Percentiles rank a stretch among this genome's conserved stretches.
Evolutionary conservation across 64 coral and sea anemone genomes (phyloP).

Genomic region (Platygyra sinensis): DNA sequence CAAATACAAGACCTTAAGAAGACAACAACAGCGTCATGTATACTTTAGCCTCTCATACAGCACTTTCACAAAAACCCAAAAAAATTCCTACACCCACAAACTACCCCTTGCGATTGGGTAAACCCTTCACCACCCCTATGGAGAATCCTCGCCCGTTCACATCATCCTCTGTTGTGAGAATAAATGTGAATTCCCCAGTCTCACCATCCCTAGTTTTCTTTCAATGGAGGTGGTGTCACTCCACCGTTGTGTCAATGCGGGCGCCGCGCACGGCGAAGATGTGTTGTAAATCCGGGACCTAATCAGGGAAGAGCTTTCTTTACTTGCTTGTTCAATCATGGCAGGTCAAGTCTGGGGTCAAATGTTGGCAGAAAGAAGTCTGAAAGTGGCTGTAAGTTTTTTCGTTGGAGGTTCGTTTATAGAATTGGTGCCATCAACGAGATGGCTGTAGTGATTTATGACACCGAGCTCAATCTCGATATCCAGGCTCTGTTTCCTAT

Average conservation of each 20-base stretch:
- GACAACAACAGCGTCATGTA: not conserved
- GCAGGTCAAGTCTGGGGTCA: conserved; percentile 43
- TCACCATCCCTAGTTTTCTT: conserved; percentile 29
- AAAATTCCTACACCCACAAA: not conserved
- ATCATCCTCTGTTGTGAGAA: not conserved
- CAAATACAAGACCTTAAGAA: not conserved
- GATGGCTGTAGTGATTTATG: not conserved
- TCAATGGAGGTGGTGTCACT: conserved; percentile 74
- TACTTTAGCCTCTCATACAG: not conserved
- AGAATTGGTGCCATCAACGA: not conserved
- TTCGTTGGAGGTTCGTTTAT: conserved; percentile 68
- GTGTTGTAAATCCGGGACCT: conserved; percentile 75
- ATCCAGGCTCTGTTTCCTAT: no score
- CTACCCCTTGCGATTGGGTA: not conserved
- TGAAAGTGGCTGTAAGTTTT: conserved; percentile 69
- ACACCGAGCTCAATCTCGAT: no score
- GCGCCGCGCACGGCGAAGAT: conserved; percentile 65
- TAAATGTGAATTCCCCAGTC: conserved; percentile 27
- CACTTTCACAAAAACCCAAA: not conserved
- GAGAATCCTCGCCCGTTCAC: not conserved
- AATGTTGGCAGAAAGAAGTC: not conserved
- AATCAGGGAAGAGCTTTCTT: conserved; percentile 88
- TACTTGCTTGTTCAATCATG: conserved; percentile 60
- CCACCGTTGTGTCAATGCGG: conserved; percentile 91
- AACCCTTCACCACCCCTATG: not conserved